Evolutionary conservation across 2,888 invertebrate genomes (phyloP).

Genomic region (Marronus borbonicus): DNA sequence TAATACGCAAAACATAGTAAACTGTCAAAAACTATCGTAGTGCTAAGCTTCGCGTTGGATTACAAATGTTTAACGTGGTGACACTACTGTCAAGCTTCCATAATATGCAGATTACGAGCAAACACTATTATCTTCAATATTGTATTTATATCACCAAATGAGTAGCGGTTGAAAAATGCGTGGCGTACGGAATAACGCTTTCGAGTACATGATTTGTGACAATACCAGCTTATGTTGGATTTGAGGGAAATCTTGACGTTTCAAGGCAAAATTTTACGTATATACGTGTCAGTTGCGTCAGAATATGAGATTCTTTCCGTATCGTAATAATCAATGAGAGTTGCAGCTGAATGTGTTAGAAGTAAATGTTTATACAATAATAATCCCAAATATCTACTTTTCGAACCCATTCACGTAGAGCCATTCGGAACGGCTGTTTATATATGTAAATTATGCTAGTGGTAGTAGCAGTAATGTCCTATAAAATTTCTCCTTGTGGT

Average conservation of each 20-base stretch:
- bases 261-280: no score
- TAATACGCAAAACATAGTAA: not conserved
- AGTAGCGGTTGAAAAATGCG: not conserved
- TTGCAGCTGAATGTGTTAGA: no score
- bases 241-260: no score
- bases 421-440: no score
- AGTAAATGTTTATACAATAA: no score
- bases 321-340: no score
- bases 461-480: slow-evolving; percentile 2
- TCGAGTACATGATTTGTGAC: not conserved
- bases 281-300: no score
- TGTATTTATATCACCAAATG: not conserved
- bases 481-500: not conserved
- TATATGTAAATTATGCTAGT: not conserved
- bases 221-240: not conserved
- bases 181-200: not conserved
- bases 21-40: not conserved
- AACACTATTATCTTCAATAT: slow-evolving; percentile 9
- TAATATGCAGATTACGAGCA: not conserved
- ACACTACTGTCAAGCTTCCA: not conserved
- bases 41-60: not conserved
- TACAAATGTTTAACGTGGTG: not conserved
- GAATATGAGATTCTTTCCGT: no score
- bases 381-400: no score
- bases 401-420: no score